Evolutionary conservation across 1,140 invertebrate species (phyloP), one percentile per base, ranked within the genome.

Genomic region (Wasmannia auropunctata): DNA sequence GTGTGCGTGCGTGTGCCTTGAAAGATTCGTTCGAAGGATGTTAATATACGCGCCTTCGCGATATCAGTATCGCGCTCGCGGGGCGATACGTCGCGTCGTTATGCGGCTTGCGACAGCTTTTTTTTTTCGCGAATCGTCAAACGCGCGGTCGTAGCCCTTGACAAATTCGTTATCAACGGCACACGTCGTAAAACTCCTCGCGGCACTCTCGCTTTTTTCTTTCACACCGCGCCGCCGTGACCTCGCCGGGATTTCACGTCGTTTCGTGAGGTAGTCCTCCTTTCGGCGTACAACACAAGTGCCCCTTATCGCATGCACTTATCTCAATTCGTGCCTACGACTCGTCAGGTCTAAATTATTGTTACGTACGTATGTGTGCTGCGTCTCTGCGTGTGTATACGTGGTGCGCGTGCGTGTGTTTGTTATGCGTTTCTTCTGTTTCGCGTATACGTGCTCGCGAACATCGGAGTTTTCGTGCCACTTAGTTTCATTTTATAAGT

Each of bases 121-220:
- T 75, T 62, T 75, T n/a, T 43, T 25, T 46, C 76, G 46, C 40
- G 58, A 31, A 22, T 63, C 40, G n/a, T 6, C 58, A 37, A 77
- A 43, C 19, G 34, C 51, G 54, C 31, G 49, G 51, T 37, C 72
- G 49, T 63, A 11, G 31, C 60, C 40, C 65, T 69, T 81, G 79
- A 81, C 79, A 58, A 81, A 81, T 81, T 70, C 79, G 34, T 81
- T 81, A 81, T 81, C 79, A 72, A 70, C 79, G 49, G 51, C 79
- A 58, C 62, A 72, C 65, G 34, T 81, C 34, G 79, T 72, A 72
- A 81, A 70, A 72, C 16, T 46, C 87, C 88, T 10, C 87, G n/a
- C 85, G 79, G 87, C 87, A 90, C 85, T 91, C 91, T 91, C 89
- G 91, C 90, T 91, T 89, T 92, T 92, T 63, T 65, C 28, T 31